Evolutionary conservation across 1,140 invertebrate genomes (phyloP).

Genomic region (Leucophenga varia): DNA sequence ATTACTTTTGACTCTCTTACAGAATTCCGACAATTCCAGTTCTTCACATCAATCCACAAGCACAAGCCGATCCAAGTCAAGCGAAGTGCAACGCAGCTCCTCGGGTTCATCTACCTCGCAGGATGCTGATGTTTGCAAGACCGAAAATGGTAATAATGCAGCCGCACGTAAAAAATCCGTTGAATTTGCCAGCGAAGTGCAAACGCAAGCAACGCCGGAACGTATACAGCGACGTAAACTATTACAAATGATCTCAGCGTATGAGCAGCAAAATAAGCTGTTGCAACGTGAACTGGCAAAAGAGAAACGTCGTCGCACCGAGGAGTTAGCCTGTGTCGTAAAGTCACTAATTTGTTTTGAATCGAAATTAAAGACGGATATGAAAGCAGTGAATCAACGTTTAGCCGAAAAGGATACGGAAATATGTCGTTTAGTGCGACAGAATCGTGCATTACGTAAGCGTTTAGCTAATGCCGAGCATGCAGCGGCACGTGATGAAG

Average conservation of each 20-base stretch:
- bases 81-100: slow-evolving; percentile 31
- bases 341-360: slow-evolving; percentile 67
- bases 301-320: slow-evolving; percentile 62
- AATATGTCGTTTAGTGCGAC: slow-evolving; percentile 57
- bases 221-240: slow-evolving; percentile 31
- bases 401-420: slow-evolving; percentile 67
- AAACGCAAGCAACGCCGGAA: slow-evolving; percentile 10
- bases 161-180: neutral
- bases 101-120: slow-evolving; percentile 36
- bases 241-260: slow-evolving; percentile 41
- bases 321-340: slow-evolving; percentile 65
- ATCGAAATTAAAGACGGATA: slow-evolving; percentile 66
- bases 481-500: slow-evolving; percentile 26
- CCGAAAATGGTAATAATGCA: neutral
- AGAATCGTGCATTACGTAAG: slow-evolving; percentile 41
- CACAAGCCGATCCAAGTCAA: slow-evolving; percentile 19
- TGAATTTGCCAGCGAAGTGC: too few relatives aligned
- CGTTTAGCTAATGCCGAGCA: slow-evolving; percentile 22
- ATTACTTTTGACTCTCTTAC: neutral
- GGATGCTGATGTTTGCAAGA: neutral
- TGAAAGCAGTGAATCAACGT: slow-evolving; percentile 66
- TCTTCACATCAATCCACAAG: slow-evolving; percentile 14
- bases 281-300: slow-evolving; percentile 44
- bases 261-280: slow-evolving; percentile 46
- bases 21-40: slow-evolving; percentile 40